Evolutionary conservation across 2,797 vertebrate genomes (phyloP), one percentile per base, ranked within the genome.

Genomic region (Melanotaenia maccullochi): DNA sequence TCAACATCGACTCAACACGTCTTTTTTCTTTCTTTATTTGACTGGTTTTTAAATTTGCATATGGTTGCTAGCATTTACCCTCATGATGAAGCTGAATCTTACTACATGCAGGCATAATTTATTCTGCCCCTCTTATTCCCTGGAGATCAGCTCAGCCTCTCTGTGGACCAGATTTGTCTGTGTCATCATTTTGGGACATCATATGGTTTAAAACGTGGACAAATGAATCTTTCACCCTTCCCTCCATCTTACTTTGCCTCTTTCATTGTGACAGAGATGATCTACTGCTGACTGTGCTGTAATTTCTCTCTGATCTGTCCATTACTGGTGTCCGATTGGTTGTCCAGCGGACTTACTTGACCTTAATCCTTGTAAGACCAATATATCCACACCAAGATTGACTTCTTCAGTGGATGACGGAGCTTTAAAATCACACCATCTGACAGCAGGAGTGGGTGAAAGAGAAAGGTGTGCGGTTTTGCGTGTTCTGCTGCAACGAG

Each of bases 321-420:
- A 28, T 78, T 65, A 42, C 13, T 47, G 18, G 32, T 6, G 12
- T 75, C 49, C 25, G 61, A 61, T 59, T 59, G 49, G 52, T 22
- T 35, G 47, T 73, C 73, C 35, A 9, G 56, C 65, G 18, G 3
- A 4, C 49, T 73, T 28, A 71, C 75, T 76, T 87, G 81, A 88
- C 81, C 86, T 76, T 86, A 90, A 90, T 91, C 90, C 78, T 18
- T 28, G 32, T 70, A 68, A 68, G 32, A 71, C 61, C 68, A 58
- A 22, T 57, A 52, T 14, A 22, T 75, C 59, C 35, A 18, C 65
- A 60, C 56, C 42, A 70, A 65, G 61, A 71, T 33, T 9, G 81
- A 77, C 54, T 69, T 76, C 66, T 71, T 71, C 70, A 16, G 42
- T 44, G 57, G 69, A 47, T 24, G 7, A 35, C 33, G 3, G 9